Evolutionary conservation across 2,797 vertebrate genomes (phyloP).

Genomic region (Melopsittacus undulatus): DNA sequence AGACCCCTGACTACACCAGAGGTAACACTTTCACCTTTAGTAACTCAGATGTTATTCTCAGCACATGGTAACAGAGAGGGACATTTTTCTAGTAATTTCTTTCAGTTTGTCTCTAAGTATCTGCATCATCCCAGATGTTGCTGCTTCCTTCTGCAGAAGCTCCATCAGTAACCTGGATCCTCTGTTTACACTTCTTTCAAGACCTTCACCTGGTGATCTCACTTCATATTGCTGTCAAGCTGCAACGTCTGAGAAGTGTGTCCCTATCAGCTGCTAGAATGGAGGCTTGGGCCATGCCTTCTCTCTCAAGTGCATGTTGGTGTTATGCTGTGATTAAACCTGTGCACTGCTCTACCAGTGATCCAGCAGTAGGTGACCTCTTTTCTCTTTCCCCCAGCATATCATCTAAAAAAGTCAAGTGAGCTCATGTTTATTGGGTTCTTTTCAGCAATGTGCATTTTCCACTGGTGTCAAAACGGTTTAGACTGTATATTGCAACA

Average conservation of each 20-base stretch:
- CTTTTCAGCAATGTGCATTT: neutral
- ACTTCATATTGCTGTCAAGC: neutral
- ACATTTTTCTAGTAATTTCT: neutral
- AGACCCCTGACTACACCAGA: neutral
- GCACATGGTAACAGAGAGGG: neutral
- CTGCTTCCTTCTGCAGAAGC: neutral
- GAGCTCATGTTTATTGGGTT: neutral
- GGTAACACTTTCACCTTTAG: neutral
- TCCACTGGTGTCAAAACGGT: neutral
- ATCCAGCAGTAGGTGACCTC: neutral
- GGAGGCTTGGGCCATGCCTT: neutral
- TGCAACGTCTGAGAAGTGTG: neutral
- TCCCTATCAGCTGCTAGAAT: neutral
- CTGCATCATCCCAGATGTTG: neutral
- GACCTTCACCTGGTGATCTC: neutral
- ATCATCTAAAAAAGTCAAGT: neutral
- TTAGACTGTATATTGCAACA: neutral
- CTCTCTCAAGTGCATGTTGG: neutral
- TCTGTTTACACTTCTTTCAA: neutral
- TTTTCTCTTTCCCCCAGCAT: neutral
- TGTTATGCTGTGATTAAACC: neutral
- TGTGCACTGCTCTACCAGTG: neutral
- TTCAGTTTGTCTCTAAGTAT: neutral
- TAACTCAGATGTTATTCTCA: neutral
- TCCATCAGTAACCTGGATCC: neutral